Evolutionary conservation across 2,888 invertebrate genomes (phyloP).

Genomic region (Aleiodes alternator): DNA sequence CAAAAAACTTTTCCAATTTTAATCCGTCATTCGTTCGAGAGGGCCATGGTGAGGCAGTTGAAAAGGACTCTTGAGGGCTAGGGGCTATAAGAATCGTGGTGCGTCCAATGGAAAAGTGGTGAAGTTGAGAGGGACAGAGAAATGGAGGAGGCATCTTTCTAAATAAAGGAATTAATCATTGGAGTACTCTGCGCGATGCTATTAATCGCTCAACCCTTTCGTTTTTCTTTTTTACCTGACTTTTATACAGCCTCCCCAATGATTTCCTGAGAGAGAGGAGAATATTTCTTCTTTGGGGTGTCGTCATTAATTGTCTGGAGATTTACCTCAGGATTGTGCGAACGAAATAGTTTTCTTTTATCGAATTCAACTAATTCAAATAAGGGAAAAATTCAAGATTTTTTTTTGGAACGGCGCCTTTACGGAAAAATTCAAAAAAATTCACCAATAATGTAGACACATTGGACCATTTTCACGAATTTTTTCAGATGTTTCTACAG

Average conservation of each 20-base stretch:
- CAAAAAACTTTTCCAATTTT: slow-evolving; percentile 67
- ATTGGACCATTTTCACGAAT: too few species aligned
- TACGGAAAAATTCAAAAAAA: too few species aligned
- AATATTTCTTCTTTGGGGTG: neutral
- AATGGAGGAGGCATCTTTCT: slow-evolving; percentile 53
- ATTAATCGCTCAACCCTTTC: slow-evolving; percentile 67
- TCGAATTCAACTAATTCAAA: too few species aligned
- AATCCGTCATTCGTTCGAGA: slow-evolving; percentile 66
- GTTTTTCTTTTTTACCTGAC: neutral
- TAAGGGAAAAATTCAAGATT: too few species aligned
- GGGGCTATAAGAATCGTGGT: slow-evolving; percentile 39
- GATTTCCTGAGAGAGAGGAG: neutral
- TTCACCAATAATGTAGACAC: too few species aligned
- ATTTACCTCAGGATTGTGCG: too few species aligned
- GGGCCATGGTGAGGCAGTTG: slow-evolving; percentile 25
- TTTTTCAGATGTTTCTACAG: too few species aligned
- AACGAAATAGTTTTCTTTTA: too few species aligned
- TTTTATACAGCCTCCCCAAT: neutral
- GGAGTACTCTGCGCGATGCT: slow-evolving; percentile 65
- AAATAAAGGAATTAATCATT: slow-evolving; percentile 70
- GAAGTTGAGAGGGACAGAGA: slow-evolving; percentile 39
- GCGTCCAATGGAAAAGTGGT: slow-evolving; percentile 35
- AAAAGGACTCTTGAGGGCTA: slow-evolving; percentile 44
- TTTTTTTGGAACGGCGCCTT: too few species aligned
- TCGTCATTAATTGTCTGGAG: too few species aligned